These are phyloP conservation scores for Ammodytes marinus DNA, from an alignment of 2,113 vertebrate genomes.

Conservation along the genomic window DNA sequence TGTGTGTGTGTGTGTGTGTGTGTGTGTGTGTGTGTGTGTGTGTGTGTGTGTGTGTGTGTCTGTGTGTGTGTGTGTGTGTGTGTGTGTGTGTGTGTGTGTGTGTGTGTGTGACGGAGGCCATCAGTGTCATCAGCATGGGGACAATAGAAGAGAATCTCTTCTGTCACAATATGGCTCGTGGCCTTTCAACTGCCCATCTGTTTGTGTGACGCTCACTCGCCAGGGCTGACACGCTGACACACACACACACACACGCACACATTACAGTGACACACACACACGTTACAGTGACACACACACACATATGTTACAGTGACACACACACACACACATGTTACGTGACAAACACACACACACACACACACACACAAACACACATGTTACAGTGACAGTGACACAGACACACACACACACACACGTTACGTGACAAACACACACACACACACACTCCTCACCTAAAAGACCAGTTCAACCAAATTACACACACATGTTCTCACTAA, in stretches of 20 bases:
- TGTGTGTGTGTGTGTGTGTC: constrained; percentile 4
- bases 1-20: constrained; percentile 47
- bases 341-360: constrained; percentile 19
- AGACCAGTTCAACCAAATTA: constrained; percentile 14
- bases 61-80: constrained; percentile 24
- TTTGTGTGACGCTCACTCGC: constrained; percentile 79
- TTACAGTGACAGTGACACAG: constrained; percentile 21
- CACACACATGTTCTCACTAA: not conserved
- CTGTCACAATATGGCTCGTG: constrained; percentile 84
- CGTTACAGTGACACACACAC: not conserved
- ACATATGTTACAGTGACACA: constrained; percentile 15
- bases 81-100: constrained; percentile 36
- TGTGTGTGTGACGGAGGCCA: constrained; percentile 44
- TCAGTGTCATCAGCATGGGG: constrained; percentile 66
- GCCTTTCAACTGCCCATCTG: constrained; percentile 88
- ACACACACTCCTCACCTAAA: constrained; percentile 14
- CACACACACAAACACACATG: constrained; percentile 1
- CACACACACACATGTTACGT: not conserved
- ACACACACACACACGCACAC: constrained; percentile 4
- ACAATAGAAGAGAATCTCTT: constrained; percentile 83
- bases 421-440: constrained; percentile 18
- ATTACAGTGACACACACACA: constrained; percentile 12
- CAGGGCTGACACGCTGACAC: constrained; percentile 41
- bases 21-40: constrained; percentile 30
- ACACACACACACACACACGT: not conserved